Conservation (phyloP, 2,113 vertebrate genomes). For the Tetrax tetrax region DNA sequence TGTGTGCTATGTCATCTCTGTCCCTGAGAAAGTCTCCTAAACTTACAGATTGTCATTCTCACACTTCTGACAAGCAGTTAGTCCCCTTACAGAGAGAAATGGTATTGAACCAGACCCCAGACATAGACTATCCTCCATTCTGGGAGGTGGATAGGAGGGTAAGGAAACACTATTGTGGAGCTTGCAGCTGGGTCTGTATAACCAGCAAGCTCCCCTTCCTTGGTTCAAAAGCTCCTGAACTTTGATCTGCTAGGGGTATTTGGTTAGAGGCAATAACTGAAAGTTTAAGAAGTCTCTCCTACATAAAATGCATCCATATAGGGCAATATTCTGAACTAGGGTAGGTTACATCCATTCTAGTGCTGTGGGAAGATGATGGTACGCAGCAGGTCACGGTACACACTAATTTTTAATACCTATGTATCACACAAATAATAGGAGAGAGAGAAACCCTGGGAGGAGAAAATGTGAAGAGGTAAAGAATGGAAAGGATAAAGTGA, state of each 20-base stretch:
- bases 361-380: background rate
- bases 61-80: background rate
- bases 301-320: background rate
- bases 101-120: background rate
- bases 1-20: background rate
- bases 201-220: background rate
- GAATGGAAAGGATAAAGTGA: background rate
- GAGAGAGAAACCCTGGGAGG: background rate
- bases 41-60: background rate
- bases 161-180: background rate
- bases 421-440: background rate
- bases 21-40: background rate
- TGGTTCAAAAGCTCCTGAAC: background rate
- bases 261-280: background rate
- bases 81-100: background rate
- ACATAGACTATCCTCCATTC: background rate
- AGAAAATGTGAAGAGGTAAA: background rate
- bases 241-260: background rate
- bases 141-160: background rate
- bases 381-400: background rate
- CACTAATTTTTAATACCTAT: background rate
- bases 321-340: background rate
- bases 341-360: background rate
- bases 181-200: background rate
- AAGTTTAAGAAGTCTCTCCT: background rate